These are phyloP conservation scores for Polypedilum pembai DNA, from an alignment of 1,140 invertebrate species.

Conservation along the genomic window DNA sequence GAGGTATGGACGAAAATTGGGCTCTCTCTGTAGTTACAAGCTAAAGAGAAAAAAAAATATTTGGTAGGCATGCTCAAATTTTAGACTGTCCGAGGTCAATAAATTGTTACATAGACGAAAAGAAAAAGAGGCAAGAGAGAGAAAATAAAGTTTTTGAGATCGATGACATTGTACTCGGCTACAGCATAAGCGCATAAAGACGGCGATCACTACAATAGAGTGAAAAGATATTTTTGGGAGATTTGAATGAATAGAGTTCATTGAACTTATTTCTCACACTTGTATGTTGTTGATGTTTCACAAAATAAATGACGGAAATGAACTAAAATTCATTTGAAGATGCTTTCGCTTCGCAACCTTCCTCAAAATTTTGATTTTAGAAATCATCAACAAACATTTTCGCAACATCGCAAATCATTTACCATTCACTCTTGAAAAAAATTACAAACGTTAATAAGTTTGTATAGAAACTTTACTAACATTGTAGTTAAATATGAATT, in stretches of 20 bases:
- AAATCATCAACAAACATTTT: too few species aligned
- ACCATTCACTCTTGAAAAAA: too few species aligned
- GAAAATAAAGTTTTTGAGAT: neutral
- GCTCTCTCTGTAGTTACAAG: neutral
- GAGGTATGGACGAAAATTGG: too few species aligned
- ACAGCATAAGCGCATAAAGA: neutral
- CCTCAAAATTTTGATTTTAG: too few species aligned
- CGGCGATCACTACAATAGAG: neutral
- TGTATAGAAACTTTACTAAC: too few species aligned
- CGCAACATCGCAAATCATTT: too few species aligned
- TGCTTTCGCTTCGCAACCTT: neutral
- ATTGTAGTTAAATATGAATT: too few species aligned
- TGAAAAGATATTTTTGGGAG: neutral
- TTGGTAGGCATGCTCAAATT: neutral
- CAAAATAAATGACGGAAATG: neutral
- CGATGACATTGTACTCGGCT: neutral
- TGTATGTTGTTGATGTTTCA: neutral
- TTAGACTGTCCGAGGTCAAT: constrained; percentile 19
- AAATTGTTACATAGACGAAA: constrained; percentile 17
- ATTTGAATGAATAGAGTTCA: constrained; percentile 11
- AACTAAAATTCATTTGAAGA: neutral
- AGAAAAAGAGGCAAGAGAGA: neutral
- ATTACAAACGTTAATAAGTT: too few species aligned
- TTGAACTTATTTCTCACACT: neutral
- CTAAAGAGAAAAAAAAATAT: neutral